A percentile compares a stretch with the other conserved stretches of the same genome.
Evolutionary conservation across 2,113 vertebrate genomes (phyloP).

Genomic region (Antigone vipio): DNA sequence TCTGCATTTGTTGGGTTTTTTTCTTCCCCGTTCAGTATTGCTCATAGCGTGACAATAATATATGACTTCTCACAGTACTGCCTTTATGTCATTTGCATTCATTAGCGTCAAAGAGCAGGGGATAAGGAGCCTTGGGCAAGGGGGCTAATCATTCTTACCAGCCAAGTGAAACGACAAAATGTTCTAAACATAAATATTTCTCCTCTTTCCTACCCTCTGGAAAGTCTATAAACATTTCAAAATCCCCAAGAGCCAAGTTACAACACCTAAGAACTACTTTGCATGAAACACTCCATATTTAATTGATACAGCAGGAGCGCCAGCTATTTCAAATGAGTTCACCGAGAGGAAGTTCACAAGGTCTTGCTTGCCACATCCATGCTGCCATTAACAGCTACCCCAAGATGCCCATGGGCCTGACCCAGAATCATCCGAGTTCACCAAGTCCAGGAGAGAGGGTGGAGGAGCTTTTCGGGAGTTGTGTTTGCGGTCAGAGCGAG

Average conservation of each 20-base stretch:
- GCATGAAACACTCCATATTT: neutral
- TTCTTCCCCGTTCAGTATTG: neutral
- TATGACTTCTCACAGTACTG: constrained; percentile 38
- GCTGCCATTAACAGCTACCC: neutral
- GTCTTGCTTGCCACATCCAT: neutral
- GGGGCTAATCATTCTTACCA: constrained; percentile 32
- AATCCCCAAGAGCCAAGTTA: constrained; percentile 30
- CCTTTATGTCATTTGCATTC: constrained; percentile 61
- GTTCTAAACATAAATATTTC: constrained; percentile 54
- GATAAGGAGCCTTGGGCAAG: constrained; percentile 40
- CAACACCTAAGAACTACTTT: constrained; percentile 21
- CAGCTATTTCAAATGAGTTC: neutral
- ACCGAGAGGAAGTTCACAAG: neutral
- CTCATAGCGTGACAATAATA: constrained; percentile 24
- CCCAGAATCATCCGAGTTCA: neutral
- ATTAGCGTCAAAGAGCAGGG: constrained; percentile 38
- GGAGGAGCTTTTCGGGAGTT: neutral
- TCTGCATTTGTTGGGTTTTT: constrained; percentile 1
- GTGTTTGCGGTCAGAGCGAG: neutral
- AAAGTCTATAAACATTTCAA: constrained; percentile 57
- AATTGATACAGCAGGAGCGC: neutral
- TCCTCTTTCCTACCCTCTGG: constrained; percentile 55
- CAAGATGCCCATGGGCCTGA: fast-evolving
- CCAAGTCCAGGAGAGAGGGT: neutral
- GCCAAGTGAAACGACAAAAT: constrained; percentile 35